Evolutionary conservation across 1,140 invertebrate genomes (phyloP).

Genomic region (Drosophila ogumai): DNA sequence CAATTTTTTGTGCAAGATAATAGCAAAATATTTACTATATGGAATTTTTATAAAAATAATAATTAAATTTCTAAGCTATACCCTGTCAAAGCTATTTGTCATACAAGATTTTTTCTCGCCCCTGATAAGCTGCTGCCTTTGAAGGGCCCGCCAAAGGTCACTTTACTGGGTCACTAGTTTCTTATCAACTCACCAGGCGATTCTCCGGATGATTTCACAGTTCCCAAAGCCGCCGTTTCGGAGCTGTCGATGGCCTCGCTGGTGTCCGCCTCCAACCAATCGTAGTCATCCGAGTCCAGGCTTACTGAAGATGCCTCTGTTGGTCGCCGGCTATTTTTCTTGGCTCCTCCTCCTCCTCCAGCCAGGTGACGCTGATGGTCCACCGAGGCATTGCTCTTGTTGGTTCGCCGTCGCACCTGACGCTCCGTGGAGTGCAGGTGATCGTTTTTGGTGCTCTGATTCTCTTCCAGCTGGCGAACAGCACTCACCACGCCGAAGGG

Average conservation of each 20-base stretch:
- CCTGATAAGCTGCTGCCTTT: conserved; percentile 46
- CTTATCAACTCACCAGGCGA: conserved; percentile 66
- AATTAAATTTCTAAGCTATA: neutral
- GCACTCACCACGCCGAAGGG: conserved; percentile 26
- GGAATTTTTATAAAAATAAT: too few relatives aligned
- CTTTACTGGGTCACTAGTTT: neutral
- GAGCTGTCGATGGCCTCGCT: conserved; percentile 44
- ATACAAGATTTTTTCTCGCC: neutral
- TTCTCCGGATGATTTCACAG: conserved; percentile 32
- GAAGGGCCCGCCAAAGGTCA: conserved; percentile 47
- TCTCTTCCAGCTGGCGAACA: conserved; percentile 48
- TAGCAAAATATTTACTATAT: neutral
- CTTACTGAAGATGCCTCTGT: conserved; percentile 8
- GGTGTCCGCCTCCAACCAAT: conserved; percentile 55
- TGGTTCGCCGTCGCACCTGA: conserved; percentile 34
- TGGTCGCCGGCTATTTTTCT: conserved; percentile 13
- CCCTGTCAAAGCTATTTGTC: conserved; percentile 2
- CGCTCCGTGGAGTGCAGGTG: conserved; percentile 26
- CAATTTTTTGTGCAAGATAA: too few relatives aligned
- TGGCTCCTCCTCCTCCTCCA: neutral
- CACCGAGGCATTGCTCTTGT: conserved; percentile 43
- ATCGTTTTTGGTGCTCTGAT: conserved; percentile 48
- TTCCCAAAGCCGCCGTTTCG: conserved; percentile 21
- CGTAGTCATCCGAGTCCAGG: conserved; percentile 56
- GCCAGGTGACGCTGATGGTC: conserved; percentile 33